Evolutionary conservation across 2,888 invertebrate species (phyloP).

Genomic region (Arge pagana): DNA sequence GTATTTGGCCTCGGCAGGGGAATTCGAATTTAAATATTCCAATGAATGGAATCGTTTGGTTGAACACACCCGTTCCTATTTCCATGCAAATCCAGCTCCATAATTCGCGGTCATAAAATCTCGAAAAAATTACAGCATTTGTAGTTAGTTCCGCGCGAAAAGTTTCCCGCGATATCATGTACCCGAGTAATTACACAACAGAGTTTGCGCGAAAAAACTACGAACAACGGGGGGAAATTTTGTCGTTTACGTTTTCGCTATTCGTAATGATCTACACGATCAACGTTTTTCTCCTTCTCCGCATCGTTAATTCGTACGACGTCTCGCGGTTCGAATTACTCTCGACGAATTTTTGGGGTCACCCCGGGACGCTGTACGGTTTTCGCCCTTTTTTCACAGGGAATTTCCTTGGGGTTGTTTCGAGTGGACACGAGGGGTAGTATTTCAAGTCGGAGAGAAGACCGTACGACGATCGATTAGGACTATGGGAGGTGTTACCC

Average conservation of each 20-base stretch:
- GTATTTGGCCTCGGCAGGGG: conserved; percentile 1
- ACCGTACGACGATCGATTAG: conserved; percentile 15
- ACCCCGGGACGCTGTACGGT: too few relatives aligned
- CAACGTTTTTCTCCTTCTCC: too few relatives aligned
- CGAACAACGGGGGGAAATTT: too few relatives aligned
- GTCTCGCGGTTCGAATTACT: too few relatives aligned
- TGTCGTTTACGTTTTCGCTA: too few relatives aligned
- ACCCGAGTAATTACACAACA: conserved; percentile 44
- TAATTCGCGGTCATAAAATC: conserved; percentile 47
- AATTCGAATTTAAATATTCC: conserved; percentile 27
- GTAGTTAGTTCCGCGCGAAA: conserved; percentile 55
- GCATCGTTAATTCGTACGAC: too few relatives aligned
- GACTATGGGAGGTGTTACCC: conserved; percentile 9
- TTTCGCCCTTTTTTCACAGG: too few relatives aligned
- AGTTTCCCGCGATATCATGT: too few relatives aligned
- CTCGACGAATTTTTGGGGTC: too few relatives aligned
- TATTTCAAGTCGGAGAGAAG: background rate
- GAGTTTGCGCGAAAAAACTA: too few relatives aligned
- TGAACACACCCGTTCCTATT: conserved; percentile 38
- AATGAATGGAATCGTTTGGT: conserved; percentile 32
- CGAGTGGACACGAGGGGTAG: background rate
- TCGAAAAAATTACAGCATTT: conserved; percentile 47
- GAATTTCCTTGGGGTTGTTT: too few relatives aligned
- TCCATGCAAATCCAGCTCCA: conserved; percentile 49
- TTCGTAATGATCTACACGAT: too few relatives aligned